These are phyloP conservation scores for Rhea pennata DNA, from an alignment of 2,113 vertebrate genomes.

Conservation along the genomic window DNA sequence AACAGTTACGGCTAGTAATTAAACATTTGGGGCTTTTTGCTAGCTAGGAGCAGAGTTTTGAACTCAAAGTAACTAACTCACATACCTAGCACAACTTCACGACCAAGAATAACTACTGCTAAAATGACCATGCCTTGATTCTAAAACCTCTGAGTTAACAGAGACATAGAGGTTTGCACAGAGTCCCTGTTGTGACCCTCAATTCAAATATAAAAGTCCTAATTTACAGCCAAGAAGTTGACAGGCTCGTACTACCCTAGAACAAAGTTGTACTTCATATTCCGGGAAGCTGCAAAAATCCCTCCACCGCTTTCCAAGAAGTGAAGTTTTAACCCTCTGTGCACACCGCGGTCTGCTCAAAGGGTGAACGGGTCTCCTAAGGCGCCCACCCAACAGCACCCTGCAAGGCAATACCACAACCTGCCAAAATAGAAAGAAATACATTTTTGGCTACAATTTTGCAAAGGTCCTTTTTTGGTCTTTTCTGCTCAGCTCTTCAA, in stretches of 20 bases:
- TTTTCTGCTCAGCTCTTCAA: not conserved
- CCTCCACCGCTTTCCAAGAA: not conserved
- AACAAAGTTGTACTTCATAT: not conserved
- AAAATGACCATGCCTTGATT: not conserved
- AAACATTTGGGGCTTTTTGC: not conserved
- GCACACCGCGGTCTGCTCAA: not conserved
- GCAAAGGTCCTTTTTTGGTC: not conserved
- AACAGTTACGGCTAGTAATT: not conserved
- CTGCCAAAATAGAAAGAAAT: not conserved
- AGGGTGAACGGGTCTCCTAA: not conserved
- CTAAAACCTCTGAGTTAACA: not conserved
- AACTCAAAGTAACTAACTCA: not conserved
- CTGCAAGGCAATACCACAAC: not conserved
- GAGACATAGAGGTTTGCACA: not conserved
- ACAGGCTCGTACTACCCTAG: not conserved
- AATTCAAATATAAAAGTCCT: not conserved
- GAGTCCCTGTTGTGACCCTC: not conserved
- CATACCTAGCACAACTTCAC: rapidly evolving
- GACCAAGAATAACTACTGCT: not conserved
- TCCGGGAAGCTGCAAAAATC: not conserved
- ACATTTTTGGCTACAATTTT: not conserved
- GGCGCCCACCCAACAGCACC: not conserved
- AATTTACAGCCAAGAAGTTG: rapidly evolving
- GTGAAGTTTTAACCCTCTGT: not conserved
- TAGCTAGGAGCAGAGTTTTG: not conserved